These are phyloP conservation scores for Trinorchestia longiramus DNA, from an alignment of 1,140 invertebrate species.

Conservation along the genomic window DNA sequence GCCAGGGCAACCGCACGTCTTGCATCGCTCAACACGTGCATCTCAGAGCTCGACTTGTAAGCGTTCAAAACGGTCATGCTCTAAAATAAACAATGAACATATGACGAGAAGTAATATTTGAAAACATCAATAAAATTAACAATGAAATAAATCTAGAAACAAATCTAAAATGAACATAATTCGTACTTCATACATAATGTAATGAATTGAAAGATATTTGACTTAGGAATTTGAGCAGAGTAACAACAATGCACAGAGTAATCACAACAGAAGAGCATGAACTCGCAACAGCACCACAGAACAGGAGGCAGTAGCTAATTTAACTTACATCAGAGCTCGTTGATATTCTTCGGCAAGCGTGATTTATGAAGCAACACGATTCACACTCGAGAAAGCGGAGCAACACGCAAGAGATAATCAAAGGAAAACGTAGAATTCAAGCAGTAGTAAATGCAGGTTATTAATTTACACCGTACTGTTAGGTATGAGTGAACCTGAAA, in stretches of 20 bases:
- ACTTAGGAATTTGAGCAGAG: slow-evolving; percentile 47
- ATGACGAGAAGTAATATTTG: not conserved
- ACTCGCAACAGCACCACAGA: not conserved
- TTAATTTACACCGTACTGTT: not conserved
- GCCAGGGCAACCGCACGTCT: too few relatives aligned
- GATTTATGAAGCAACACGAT: not conserved
- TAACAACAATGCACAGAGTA: slow-evolving; percentile 3
- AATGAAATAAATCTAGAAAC: slow-evolving; percentile 10
- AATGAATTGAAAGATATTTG: slow-evolving; percentile 1
- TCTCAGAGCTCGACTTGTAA: not conserved
- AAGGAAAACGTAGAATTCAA: not conserved
- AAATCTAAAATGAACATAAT: slow-evolving; percentile 17
- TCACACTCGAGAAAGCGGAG: not conserved
- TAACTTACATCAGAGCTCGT: not conserved
- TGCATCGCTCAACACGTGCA: not conserved
- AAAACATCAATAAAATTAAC: slow-evolving; percentile 24
- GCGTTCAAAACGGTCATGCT: not conserved
- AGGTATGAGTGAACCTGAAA: not conserved
- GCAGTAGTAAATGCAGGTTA: not conserved
- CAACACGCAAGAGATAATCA: not conserved
- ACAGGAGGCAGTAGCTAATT: too few relatives aligned
- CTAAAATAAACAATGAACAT: not conserved
- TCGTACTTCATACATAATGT: not conserved
- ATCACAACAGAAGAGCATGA: slow-evolving; percentile 15
- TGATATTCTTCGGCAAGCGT: not conserved